These are phyloP conservation scores for Dynastes maya DNA, from an alignment of 2,888 invertebrate species.

Conservation along the genomic window DNA sequence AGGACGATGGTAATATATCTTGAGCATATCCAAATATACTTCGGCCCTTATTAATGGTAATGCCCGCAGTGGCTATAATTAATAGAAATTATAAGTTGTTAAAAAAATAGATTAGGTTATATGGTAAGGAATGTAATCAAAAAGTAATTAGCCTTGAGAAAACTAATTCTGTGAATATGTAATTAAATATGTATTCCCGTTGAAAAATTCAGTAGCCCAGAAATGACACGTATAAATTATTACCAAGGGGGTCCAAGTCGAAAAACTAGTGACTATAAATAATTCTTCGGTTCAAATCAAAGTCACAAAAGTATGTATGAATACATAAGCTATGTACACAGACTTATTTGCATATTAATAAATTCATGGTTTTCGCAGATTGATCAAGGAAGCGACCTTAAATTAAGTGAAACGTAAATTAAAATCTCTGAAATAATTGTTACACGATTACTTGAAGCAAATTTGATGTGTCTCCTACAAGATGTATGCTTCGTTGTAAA, in stretches of 20 bases:
- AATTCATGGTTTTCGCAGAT: no score
- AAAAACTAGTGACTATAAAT: constrained; percentile 52
- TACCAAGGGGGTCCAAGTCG: constrained; percentile 35
- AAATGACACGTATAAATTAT: constrained; percentile 52
- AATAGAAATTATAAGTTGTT: constrained; percentile 43
- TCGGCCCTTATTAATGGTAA: constrained; percentile 16
- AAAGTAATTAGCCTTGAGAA: constrained; percentile 60
- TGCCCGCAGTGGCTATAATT: constrained; percentile 3
- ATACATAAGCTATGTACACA: background rate
- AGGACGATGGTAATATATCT: background rate
- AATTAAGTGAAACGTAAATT: no score
- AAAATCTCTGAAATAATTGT: no score
- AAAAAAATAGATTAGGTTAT: constrained; percentile 44
- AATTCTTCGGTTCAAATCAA: constrained; percentile 42
- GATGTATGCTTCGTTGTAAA: no score
- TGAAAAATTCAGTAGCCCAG: constrained; percentile 52
- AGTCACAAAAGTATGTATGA: constrained; percentile 46
- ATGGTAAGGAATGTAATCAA: constrained; percentile 58
- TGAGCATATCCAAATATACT: background rate
- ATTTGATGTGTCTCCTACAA: no score
- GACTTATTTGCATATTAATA: background rate
- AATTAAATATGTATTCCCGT: constrained; percentile 49
- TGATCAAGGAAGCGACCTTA: no score
- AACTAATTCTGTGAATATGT: constrained; percentile 52
- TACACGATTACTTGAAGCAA: no score